phyloP scores from a whole-genome alignment of 2,113 vertebrate species.

The Macrotus californicus region DNA sequence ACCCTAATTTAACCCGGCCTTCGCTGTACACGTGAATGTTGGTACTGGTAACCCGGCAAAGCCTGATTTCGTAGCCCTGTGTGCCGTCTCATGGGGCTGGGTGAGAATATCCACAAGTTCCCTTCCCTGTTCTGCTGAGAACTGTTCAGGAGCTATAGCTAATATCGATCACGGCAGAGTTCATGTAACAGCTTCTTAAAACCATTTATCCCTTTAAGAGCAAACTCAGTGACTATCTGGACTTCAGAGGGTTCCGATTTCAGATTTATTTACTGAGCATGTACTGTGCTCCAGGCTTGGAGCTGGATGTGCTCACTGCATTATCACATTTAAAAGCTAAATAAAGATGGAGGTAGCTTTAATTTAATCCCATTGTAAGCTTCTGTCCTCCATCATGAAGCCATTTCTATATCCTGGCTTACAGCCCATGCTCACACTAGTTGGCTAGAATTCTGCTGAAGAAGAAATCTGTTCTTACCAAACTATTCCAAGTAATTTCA shows the following conservation, averaged over 20 bases:
- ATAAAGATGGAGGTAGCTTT: conserved; percentile 22
- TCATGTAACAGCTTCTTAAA: background rate
- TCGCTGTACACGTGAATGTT: no score
- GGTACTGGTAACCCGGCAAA: background rate
- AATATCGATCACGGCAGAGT: background rate
- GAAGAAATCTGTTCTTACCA: conserved; percentile 33
- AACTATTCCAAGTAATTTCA: conserved; percentile 46
- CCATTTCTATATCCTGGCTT: conserved; percentile 33
- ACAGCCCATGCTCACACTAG: conserved; percentile 13
- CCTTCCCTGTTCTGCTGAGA: background rate
- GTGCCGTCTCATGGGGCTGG: background rate
- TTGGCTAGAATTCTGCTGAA: conserved; percentile 28
- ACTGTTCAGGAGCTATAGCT: background rate
- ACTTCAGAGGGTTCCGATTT: background rate
- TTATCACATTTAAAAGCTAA: conserved; percentile 57
- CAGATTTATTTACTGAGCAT: conserved; percentile 37
- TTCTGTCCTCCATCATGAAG: conserved; percentile 40
- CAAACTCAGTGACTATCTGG: background rate
- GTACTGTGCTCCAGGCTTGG: background rate
- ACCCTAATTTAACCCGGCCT: background rate
- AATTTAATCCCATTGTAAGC: conserved; percentile 26
- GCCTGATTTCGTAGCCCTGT: rapidly evolving
- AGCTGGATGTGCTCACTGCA: conserved; percentile 6
- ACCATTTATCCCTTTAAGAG: background rate
- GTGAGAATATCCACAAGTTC: background rate